Evolutionary conservation across 2,113 vertebrate species (phyloP), one percentile per base, ranked within the genome.

Genomic region (Calidris pugnax): DNA sequence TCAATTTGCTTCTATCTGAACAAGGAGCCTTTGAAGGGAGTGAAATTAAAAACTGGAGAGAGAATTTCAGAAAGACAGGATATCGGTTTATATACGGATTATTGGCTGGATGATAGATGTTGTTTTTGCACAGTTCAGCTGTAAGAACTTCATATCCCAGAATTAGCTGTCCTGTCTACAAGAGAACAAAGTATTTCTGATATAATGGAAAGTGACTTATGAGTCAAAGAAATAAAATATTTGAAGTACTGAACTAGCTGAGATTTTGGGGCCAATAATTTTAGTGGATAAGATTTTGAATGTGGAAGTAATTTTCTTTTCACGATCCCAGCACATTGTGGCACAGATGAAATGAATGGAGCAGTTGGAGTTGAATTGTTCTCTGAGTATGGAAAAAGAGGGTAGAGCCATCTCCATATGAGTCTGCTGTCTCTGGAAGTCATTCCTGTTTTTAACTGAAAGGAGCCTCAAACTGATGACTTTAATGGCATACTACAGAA

Each of bases 301-400:
- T 39, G 33, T 73, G 20, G 20, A 35, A 62, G 11, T 62, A 24
- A 83, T 72, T 90, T 88, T 48, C 18, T 78, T 86, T 86, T 73
- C 45, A 64, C 23, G n/a, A 53, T 82, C 16, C 7, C 50, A 26
- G 24, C 3, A 2, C 5, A 4, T 33, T 0, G 0, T 66, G 55
- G 50, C 12, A 71, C 6, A 62, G 79, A 63, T 63, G 10, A 79
- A 83, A 62, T 35, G 35, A 80, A 74, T 4, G 2, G n/a, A 88
- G 47, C 18, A 51, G n/a, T 1, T 67, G 23, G 23, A 74, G 18
- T 7, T 72, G 48, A 24, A 53, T 80, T 88, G 56, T 32, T 80
- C 13, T 35, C 23, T 39, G 20, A 26, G 6, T 43, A 48, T 5
- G 10, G n/a, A 18, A 78, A 77, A 48, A 60, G 37, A 59, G 6